Percentiles rank a stretch among this genome's conserved stretches.
phyloP scores from a whole-genome alignment of 2,797 vertebrate species.

The Pelochelys cantorii region DNA sequence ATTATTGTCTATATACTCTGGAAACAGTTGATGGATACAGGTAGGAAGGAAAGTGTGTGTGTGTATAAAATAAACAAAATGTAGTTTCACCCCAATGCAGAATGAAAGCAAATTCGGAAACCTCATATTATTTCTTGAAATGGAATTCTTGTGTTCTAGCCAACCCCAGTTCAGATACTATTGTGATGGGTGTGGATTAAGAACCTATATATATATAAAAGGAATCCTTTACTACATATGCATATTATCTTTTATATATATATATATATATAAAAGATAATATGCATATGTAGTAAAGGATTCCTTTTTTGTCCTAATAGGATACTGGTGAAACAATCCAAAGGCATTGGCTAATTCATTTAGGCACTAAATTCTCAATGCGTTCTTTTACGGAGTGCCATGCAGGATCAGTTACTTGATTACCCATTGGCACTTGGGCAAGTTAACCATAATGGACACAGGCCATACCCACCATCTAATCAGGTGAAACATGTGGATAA shows the following conservation, averaged over 20 bases:
- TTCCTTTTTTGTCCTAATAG: not conserved
- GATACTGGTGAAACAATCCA: not conserved
- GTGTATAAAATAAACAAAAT: too few species aligned
- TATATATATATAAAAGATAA: rapidly evolving
- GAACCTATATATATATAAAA: not conserved
- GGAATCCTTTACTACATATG: not conserved
- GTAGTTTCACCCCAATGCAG: not conserved
- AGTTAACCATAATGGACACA: not conserved
- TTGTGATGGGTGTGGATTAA: not conserved
- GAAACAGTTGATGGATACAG: not conserved
- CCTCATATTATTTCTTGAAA: not conserved
- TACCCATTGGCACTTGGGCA: not conserved
- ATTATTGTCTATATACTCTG: not conserved
- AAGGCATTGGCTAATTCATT: not conserved
- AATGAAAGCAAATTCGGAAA: not conserved
- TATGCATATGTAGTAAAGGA: not conserved
- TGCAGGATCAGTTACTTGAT: not conserved
- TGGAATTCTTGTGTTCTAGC: not conserved
- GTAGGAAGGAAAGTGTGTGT: not conserved
- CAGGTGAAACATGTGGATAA: constrained; percentile 9
- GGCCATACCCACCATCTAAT: not conserved
- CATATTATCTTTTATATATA: too few species aligned
- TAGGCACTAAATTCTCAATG: not conserved
- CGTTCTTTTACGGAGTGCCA: not conserved
- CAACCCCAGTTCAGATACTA: not conserved